Evolutionary conservation across 2,888 invertebrate species (phyloP), one percentile per base, ranked within the genome.

Genomic region (Phragmatobia fuliginosa): DNA sequence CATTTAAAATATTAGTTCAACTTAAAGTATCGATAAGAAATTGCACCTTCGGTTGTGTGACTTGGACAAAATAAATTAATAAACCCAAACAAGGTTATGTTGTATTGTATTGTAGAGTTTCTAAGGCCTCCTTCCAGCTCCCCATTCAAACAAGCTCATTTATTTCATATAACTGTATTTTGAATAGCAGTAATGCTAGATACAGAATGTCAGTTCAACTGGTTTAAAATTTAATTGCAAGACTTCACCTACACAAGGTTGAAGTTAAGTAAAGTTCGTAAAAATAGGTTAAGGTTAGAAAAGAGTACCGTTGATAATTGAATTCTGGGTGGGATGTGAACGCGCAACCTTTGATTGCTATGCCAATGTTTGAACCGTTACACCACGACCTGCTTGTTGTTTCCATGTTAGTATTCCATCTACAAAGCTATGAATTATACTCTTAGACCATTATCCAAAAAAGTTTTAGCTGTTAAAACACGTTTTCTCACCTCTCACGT

Each of bases 401-500:
- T 33, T 65, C 56, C 52, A 56, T 52, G 33, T 52, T 33, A 64
- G 64, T 52, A 64, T 52, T 64, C 52, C 52, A 21, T 36, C 36
- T 45, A 63, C 45, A 36, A 62, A 56, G 25, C 25, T 56, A 52
- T 25, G 52, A 52, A 28, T 65, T n/a, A n/a, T n/a, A 41, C 28
- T 36, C 56, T 36, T 36, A 56, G 36, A 33, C 65, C 65, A 65
- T 65, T 65, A 28, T 38, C 56, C 38, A 65, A 65, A 65, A 65
- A 28, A 65, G 38, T 56, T 14, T 56, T 18, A 33, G 25, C 36
- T 65, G 65, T 65, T 28, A 65, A 64, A 65, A 49, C 65, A 65
- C 36, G 65, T 36, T 65, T 52, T 65, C 65, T 65, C 56, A 36
- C 65, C 65, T 65, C 65, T 65, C 49, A 41, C 28, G 16, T 49